Evolutionary conservation across 2,113 vertebrate species (phyloP), one percentile per base, ranked within the genome.

Genomic region (Gila orcuttii): DNA sequence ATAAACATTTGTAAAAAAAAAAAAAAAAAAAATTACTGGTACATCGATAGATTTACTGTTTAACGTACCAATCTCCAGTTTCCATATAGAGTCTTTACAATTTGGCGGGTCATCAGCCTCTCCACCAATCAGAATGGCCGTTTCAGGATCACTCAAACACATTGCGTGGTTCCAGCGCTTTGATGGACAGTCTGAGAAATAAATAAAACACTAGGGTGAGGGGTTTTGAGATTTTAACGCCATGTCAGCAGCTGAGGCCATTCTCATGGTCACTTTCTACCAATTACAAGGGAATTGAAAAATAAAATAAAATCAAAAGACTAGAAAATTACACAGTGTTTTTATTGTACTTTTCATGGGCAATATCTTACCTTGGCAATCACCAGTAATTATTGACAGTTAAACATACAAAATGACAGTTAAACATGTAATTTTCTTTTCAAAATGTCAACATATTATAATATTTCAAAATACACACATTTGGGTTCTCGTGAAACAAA

Each of bases 101-200:
- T 87, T 83, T 83, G 90, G 92, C 23, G 95, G 93, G 75, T 94
- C 76, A 0, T 85, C 74, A 1, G 93, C 92, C 91, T 96, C 95
- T 42, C 97, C 97, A 57, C 97, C 96, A 2, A 97, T 93, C 76
- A 97, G 90, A 90, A 98, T 78, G 88, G 94, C 96, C 0, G 96
- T 97, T 36, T 95, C 89, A 9, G 83, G 90, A 87, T 97, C 97
- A 89, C 92, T 95, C 89, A 97, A 92, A 92, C 97, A 97, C 95
- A 97, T 94, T 0, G 94, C 89, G 28, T 97, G 97, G 83, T 94
- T 93, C 95, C 96, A 97, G 42, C 96, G 95, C 19, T 79, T 92
- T 88, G 89, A 94, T 0, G 97, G 97, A 88, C 92, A 91, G 6
- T 75, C 96, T 96, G 89, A 60, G 33, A 15, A 55, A 59, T 25